These are phyloP conservation scores for Microctenopoma stevenorrisi DNA, from an alignment of 2,797 vertebrate genomes.

Conservation along the genomic window DNA sequence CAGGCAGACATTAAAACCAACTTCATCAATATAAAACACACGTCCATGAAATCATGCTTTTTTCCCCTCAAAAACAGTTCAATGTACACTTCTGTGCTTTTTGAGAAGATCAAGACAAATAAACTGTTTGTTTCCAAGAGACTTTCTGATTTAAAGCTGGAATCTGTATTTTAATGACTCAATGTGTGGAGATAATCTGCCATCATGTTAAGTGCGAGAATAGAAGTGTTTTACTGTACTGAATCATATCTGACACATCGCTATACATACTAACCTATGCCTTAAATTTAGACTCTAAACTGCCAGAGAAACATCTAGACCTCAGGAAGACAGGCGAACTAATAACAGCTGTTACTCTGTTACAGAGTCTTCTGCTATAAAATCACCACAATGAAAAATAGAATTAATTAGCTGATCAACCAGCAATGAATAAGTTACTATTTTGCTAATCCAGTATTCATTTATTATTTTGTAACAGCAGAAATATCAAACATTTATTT, in stretches of 20 bases:
- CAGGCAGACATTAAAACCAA: background rate
- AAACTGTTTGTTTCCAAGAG: background rate
- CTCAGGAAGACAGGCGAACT: too few species aligned
- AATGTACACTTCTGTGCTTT: too few species aligned
- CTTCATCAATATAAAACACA: background rate
- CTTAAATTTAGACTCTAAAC: background rate
- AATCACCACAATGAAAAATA: too few species aligned
- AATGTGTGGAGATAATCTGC: background rate
- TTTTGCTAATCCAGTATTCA: too few species aligned
- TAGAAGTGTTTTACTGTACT: background rate
- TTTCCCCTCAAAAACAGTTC: too few species aligned
- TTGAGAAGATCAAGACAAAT: background rate
- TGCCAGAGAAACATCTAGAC: background rate
- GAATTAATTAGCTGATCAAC: too few species aligned
- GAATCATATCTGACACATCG: background rate
- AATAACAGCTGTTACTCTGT: too few species aligned
- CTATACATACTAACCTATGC: background rate
- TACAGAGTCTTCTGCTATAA: too few species aligned
- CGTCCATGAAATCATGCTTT: too few species aligned
- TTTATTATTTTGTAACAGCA: too few species aligned
- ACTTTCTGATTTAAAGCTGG: background rate
- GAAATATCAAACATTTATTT: too few species aligned
- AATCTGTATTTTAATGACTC: background rate
- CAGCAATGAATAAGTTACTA: too few species aligned
- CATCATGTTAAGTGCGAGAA: background rate